Percentiles rank a stretch among this genome's conserved stretches.
These are phyloP conservation scores for Nematostella vectensis DNA, from an alignment of 92 coral and sea anemone species.

Conservation along the genomic window DNA sequence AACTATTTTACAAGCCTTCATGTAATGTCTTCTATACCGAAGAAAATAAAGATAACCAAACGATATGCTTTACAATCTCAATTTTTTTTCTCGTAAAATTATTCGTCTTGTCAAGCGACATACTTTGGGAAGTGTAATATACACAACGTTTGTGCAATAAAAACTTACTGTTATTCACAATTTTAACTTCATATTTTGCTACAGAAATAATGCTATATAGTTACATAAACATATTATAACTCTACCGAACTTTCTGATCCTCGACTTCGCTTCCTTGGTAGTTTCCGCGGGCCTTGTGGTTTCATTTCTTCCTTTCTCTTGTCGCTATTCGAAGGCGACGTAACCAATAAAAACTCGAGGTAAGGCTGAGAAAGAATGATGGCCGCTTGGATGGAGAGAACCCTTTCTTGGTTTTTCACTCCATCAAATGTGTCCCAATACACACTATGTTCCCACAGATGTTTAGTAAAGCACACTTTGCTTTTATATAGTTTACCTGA, in stretches of 20 bases:
- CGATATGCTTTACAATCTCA: conserved; percentile 23
- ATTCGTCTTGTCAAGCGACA: conserved; percentile 31
- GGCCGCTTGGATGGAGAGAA: conserved; percentile 96
- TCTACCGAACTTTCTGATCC: conserved; percentile 71
- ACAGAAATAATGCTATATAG: conserved; percentile 17
- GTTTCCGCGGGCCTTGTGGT: conserved; percentile 39
- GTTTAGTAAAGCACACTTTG: conserved; percentile 97
- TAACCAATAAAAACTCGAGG: conserved; percentile 92
- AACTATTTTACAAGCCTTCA: conserved; percentile 21
- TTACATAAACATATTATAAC: conserved; percentile 44
- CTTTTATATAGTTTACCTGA: conserved; percentile 94
- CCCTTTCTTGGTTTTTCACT: conserved; percentile 95
- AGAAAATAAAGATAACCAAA: conserved; percentile 17
- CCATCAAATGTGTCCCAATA: conserved; percentile 99
- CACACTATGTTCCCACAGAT: conserved; percentile 95
- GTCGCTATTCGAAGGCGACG: conserved; percentile 88
- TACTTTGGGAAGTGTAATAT: conserved; percentile 49
- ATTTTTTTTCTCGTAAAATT: conserved; percentile 24
- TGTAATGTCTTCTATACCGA: conserved; percentile 5
- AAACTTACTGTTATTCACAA: conserved; percentile 16
- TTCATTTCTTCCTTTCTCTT: conserved; percentile 88
- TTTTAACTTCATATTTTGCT: conserved; percentile 13
- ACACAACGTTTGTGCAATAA: conserved; percentile 45
- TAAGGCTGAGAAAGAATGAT: conserved; percentile 95
- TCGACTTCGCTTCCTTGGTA: conserved; percentile 74